Conservation (phyloP, 2,797 vertebrate genomes). For the Chelon labrosus region DNA sequence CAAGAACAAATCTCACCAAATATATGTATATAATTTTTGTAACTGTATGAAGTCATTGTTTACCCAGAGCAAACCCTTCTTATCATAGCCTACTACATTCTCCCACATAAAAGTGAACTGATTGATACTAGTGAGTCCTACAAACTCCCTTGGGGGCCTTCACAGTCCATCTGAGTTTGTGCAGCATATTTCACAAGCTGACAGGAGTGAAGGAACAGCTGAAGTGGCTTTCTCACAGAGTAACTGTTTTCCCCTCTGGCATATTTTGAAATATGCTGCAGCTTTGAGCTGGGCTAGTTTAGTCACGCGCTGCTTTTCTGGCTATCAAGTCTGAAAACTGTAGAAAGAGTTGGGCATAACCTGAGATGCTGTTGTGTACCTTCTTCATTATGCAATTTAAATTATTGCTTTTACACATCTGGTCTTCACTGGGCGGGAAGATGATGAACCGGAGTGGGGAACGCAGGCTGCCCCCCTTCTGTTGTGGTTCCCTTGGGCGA, state of each 20-base stretch:
- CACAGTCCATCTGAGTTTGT: neutral
- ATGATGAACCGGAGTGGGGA: neutral
- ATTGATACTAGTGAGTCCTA: neutral
- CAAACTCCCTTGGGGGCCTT: neutral
- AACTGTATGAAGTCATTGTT: neutral
- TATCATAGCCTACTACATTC: no score
- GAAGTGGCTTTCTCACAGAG: neutral
- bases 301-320: slow-evolving; percentile 41
- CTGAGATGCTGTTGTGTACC: neutral
- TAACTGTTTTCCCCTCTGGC: slow-evolving; percentile 50
- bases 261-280: neutral
- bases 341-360: neutral
- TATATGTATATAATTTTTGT: no score
- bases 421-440: neutral
- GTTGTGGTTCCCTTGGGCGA: rapidly evolving
- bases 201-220: neutral
- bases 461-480: neutral
- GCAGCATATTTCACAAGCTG: neutral
- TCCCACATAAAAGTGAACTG: neutral
- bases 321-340: slow-evolving; percentile 4
- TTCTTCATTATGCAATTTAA: neutral
- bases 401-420: neutral
- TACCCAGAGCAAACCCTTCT: neutral
- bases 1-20: no score
- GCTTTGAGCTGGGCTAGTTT: slow-evolving; percentile 52